A percentile compares a stretch with the other conserved stretches of the same genome.
phyloP scores from a whole-genome alignment of 1,140 invertebrate genomes.

The Lordiphosa stackelbergi region DNA sequence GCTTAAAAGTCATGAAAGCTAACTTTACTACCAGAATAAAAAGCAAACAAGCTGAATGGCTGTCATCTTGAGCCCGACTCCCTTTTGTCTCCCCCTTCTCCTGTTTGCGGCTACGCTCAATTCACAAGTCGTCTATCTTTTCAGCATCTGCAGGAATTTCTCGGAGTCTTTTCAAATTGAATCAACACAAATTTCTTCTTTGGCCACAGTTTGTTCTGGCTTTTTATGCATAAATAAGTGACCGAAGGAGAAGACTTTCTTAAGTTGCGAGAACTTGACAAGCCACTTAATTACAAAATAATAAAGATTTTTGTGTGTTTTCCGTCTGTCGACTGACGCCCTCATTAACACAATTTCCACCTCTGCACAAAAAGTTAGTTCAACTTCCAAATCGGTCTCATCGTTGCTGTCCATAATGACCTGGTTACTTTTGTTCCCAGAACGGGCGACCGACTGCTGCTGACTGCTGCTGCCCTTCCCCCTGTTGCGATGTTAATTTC shows the following conservation, averaged over 20 bases:
- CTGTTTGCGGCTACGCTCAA: background rate
- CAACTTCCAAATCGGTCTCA: conserved; percentile 52
- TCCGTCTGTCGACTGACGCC: conserved; percentile 36
- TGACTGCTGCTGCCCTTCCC: background rate
- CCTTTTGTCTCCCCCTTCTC: background rate
- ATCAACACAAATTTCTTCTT: conserved; percentile 12
- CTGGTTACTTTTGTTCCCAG: conserved; percentile 55
- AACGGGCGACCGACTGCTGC: background rate
- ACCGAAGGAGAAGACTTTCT: conserved; percentile 9
- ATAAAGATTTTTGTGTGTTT: conserved; percentile 58
- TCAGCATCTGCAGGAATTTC: conserved; percentile 5
- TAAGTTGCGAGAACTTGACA: conserved; percentile 19
- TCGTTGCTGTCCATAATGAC: conserved; percentile 52
- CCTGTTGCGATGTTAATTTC: conserved; percentile 52
- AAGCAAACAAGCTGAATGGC: conserved; percentile 8
- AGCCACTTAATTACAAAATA: conserved; percentile 74
- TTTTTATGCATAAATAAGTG: conserved; percentile 5
- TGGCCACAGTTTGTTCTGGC: conserved; percentile 2
- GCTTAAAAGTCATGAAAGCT: conserved; percentile 10
- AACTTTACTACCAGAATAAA: conserved; percentile 4
- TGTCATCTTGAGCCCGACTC: background rate
- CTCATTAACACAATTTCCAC: conserved; percentile 65
- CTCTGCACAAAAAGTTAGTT: conserved; percentile 39
- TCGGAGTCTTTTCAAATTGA: conserved; percentile 6
- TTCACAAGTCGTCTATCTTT: conserved; percentile 12